Conservation (phyloP, 2,888 invertebrate species). For the Diarsia rubi region DNA sequence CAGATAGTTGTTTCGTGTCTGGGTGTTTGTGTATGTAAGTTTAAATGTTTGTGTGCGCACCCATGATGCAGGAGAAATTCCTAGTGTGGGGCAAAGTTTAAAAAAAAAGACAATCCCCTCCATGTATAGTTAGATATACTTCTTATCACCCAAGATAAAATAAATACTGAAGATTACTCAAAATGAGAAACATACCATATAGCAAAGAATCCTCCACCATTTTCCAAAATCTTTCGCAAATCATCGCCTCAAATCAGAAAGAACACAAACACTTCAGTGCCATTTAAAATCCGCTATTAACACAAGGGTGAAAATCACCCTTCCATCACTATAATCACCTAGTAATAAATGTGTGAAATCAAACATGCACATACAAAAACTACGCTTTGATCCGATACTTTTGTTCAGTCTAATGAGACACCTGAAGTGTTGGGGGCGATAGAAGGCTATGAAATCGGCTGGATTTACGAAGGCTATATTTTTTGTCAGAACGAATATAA, state of each 20-base stretch:
- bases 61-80: too few species aligned
- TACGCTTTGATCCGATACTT: conserved; percentile 81
- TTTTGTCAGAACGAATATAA: neutral
- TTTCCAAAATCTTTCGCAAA: neutral
- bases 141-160: neutral
- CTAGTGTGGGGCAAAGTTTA: too few species aligned
- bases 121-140: neutral
- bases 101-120: neutral
- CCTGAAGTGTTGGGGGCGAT: conserved; percentile 72
- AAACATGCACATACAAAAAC: conserved; percentile 59
- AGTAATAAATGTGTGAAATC: conserved; percentile 55
- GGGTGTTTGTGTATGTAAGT: too few species aligned
- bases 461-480: neutral
- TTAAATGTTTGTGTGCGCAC: too few species aligned
- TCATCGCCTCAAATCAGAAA: neutral
- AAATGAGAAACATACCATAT: neutral
- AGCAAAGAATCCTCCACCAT: neutral
- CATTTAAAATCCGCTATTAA: conserved; percentile 46
- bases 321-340: conserved; percentile 42
- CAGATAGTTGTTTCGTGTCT: too few species aligned
- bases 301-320: conserved; percentile 45
- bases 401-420: conserved; percentile 82
- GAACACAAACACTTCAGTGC: conserved; percentile 22
- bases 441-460: conserved; percentile 55
- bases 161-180: neutral